A percentile compares a stretch with the other conserved stretches of the same genome.
These are phyloP conservation scores for Caenorhabditis becei DNA, from an alignment of 2,888 invertebrate species.

Conservation along the genomic window DNA sequence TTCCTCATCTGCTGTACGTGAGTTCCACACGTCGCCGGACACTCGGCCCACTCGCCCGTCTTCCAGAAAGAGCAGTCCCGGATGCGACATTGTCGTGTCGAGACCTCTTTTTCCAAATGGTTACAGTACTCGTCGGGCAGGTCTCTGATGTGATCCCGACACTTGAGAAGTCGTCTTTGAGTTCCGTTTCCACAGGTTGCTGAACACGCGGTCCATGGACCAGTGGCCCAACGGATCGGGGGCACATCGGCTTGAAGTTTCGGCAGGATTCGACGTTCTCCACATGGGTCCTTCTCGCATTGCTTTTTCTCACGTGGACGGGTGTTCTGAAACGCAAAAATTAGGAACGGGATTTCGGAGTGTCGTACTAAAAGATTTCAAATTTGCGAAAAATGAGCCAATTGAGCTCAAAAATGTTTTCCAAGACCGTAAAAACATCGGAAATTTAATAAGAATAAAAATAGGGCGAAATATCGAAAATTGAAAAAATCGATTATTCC, in stretches of 20 bases:
- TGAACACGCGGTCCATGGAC: constrained; percentile 82
- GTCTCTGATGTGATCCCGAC: constrained; percentile 74
- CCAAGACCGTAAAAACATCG: too few relatives aligned
- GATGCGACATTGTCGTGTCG: constrained; percentile 67
- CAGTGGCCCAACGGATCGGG: constrained; percentile 76
- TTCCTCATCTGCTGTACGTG: constrained; percentile 73
- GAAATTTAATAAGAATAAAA: too few relatives aligned
- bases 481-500: too few relatives aligned
- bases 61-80: constrained; percentile 77
- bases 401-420: too few relatives aligned
- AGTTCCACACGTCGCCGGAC: constrained; percentile 77
- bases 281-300: constrained; percentile 73
- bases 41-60: constrained; percentile 78
- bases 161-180: constrained; percentile 80
- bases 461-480: too few relatives aligned
- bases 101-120: constrained; percentile 72
- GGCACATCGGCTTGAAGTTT: constrained; percentile 65
- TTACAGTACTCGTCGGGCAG: constrained; percentile 75
- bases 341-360: too few relatives aligned
- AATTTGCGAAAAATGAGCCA: too few relatives aligned
- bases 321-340: constrained; percentile 37
- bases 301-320: constrained; percentile 64
- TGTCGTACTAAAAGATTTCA: too few relatives aligned
- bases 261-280: constrained; percentile 16
- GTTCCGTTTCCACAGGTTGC: constrained; percentile 82